phyloP scores from a whole-genome alignment of 2,888 invertebrate species.

The Patella pellucida region DNA sequence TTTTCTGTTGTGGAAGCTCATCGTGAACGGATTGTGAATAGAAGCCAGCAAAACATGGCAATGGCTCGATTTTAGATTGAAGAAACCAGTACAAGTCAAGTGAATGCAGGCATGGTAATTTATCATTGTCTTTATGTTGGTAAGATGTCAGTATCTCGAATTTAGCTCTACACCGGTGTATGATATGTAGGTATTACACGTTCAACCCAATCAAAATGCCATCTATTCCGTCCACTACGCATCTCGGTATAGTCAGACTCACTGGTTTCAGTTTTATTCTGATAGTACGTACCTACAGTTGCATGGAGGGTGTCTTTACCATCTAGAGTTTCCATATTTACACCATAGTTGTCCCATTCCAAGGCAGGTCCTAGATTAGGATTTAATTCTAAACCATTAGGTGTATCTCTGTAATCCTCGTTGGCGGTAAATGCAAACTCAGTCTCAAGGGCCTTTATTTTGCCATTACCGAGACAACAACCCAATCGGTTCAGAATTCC shows the following conservation, averaged over 20 bases:
- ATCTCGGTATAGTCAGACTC: not conserved
- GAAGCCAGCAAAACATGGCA: slow-evolving; percentile 30
- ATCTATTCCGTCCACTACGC: slow-evolving; percentile 12
- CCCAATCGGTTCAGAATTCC: slow-evolving; percentile 20
- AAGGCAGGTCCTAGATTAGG: slow-evolving; percentile 16
- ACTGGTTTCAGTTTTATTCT: not conserved
- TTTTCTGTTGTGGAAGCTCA: slow-evolving; percentile 22
- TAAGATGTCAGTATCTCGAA: not conserved
- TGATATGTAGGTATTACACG: slow-evolving; percentile 10
- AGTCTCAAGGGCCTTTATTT: slow-evolving; percentile 7
- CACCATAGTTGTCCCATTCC: slow-evolving; percentile 30
- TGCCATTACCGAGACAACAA: slow-evolving; percentile 11
- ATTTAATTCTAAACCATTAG: slow-evolving; percentile 21
- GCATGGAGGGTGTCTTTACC: slow-evolving; percentile 25
- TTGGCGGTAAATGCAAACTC: slow-evolving; percentile 19
- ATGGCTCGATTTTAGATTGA: slow-evolving; percentile 23
- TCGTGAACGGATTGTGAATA: slow-evolving; percentile 21
- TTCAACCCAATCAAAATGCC: slow-evolving; percentile 15
- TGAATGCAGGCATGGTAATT: too few species aligned
- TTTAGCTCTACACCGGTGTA: not conserved
- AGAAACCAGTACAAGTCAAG: slow-evolving; percentile 23
- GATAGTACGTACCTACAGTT: slow-evolving; percentile 21
- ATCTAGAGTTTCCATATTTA: slow-evolving; percentile 26
- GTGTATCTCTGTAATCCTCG: slow-evolving; percentile 14
- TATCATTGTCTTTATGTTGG: too few species aligned